These are phyloP conservation scores for Cryptocephalus moraei DNA, from an alignment of 2,888 invertebrate genomes.

Conservation along the genomic window DNA sequence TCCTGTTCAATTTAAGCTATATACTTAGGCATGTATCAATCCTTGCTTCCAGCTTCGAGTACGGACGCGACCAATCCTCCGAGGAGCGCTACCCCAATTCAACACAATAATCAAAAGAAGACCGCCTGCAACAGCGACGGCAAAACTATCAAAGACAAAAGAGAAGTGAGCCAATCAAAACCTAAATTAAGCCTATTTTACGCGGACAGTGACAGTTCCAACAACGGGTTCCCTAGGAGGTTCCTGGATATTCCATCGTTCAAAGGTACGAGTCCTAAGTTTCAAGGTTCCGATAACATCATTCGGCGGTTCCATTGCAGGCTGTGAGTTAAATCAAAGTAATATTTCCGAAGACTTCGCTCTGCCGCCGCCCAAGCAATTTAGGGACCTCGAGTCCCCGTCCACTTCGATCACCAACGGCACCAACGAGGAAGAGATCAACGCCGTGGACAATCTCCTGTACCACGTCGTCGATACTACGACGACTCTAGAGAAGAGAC, in stretches of 20 bases:
- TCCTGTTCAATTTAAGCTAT: no score
- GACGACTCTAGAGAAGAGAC: conserved; percentile 21
- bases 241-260: no score
- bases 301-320: conserved; percentile 11
- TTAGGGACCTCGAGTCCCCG: conserved; percentile 69
- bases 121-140: conserved; percentile 17
- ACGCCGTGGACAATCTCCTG: conserved; percentile 59
- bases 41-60: conserved; percentile 42
- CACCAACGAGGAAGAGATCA: conserved; percentile 27
- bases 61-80: conserved; percentile 21
- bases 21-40: neutral
- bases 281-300: no score
- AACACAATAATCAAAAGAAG: conserved; percentile 22
- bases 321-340: conserved; percentile 28
- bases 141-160: conserved; percentile 18
- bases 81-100: conserved; percentile 18
- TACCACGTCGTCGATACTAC: conserved; percentile 71
- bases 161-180: conserved; percentile 11
- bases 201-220: conserved; percentile 17
- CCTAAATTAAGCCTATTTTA: conserved; percentile 16
- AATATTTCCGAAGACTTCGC: conserved; percentile 25
- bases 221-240: conserved; percentile 10
- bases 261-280: no score
- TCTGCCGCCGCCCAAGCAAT: conserved; percentile 74
- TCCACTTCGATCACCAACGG: conserved; percentile 25